phyloP scores from a whole-genome alignment of 2,888 invertebrate genomes.

The Cryptocheilus praepositus region DNA sequence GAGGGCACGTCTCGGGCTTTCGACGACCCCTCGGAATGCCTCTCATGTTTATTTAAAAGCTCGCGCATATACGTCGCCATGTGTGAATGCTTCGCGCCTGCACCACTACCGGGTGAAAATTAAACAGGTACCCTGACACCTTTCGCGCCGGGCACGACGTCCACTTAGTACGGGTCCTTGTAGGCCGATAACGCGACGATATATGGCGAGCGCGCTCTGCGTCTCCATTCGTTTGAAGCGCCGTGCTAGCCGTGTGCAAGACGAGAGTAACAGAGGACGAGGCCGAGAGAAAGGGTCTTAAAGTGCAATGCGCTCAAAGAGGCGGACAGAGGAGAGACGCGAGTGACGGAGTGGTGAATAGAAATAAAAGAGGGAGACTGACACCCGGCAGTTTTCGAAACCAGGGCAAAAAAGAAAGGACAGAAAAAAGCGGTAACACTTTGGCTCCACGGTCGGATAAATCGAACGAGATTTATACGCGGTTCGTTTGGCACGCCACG shows the following conservation, averaged over 20 bases:
- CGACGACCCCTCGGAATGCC: constrained; percentile 37
- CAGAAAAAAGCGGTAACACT: background rate
- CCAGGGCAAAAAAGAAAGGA: constrained; percentile 8
- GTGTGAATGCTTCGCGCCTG: background rate
- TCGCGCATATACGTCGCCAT: constrained; percentile 8
- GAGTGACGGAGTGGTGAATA: constrained; percentile 11
- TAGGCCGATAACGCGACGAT: constrained; percentile 53
- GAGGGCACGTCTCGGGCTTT: constrained; percentile 22
- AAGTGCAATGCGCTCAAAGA: too few species aligned
- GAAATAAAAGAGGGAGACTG: constrained; percentile 1
- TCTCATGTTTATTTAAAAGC: constrained; percentile 57
- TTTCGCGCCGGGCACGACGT: constrained; percentile 23
- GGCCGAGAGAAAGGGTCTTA: background rate
- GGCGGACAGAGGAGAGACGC: background rate
- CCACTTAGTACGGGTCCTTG: constrained; percentile 42
- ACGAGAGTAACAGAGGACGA: background rate
- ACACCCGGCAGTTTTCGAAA: constrained; percentile 1
- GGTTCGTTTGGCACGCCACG: constrained; percentile 28
- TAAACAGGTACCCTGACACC: constrained; percentile 14
- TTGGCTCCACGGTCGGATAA: constrained; percentile 26
- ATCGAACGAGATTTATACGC: constrained; percentile 32
- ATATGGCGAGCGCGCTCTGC: constrained; percentile 1
- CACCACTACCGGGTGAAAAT: constrained; percentile 10
- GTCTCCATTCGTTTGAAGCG: background rate
- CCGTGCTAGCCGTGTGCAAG: constrained; percentile 10